These are phyloP conservation scores for Eupeodes latifasciatus DNA, from an alignment of 2,888 invertebrate genomes.

Conservation along the genomic window DNA sequence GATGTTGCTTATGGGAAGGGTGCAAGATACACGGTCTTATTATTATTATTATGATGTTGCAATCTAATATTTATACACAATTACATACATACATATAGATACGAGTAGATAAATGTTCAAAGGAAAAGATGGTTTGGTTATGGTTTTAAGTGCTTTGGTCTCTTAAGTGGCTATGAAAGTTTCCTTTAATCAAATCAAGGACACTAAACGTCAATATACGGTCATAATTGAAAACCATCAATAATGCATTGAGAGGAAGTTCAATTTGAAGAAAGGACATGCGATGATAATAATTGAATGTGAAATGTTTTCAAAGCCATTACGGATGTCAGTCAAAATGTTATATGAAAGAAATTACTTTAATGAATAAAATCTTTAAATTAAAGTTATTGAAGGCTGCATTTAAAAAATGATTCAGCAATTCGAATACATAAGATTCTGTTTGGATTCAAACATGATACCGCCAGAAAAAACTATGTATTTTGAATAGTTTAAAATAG, in stretches of 20 bases:
- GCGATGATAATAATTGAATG: too few relatives aligned
- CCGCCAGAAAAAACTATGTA: too few relatives aligned
- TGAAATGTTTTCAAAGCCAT: too few relatives aligned
- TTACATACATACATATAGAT: too few relatives aligned
- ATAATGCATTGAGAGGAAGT: constrained; percentile 19
- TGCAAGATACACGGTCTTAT: neutral
- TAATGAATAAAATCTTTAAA: too few relatives aligned
- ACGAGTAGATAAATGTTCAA: neutral
- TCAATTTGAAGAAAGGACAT: neutral
- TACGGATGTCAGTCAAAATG: too few relatives aligned
- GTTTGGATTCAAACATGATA: too few relatives aligned
- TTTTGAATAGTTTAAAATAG: too few relatives aligned
- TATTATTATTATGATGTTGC: constrained; percentile 43
- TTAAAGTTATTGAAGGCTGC: too few relatives aligned
- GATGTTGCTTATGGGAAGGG: neutral
- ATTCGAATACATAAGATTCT: too few relatives aligned
- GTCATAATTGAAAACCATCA: constrained; percentile 55
- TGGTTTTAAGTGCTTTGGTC: constrained; percentile 68
- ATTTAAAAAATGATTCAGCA: too few relatives aligned
- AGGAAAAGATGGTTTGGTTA: constrained; percentile 35
- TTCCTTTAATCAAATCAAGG: constrained; percentile 63
- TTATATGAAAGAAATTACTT: too few relatives aligned
- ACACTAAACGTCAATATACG: constrained; percentile 55
- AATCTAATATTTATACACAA: neutral
- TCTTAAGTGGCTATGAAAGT: constrained; percentile 57